These are phyloP conservation scores for Tipula unca DNA, from an alignment of 2,888 invertebrate genomes.

Conservation along the genomic window DNA sequence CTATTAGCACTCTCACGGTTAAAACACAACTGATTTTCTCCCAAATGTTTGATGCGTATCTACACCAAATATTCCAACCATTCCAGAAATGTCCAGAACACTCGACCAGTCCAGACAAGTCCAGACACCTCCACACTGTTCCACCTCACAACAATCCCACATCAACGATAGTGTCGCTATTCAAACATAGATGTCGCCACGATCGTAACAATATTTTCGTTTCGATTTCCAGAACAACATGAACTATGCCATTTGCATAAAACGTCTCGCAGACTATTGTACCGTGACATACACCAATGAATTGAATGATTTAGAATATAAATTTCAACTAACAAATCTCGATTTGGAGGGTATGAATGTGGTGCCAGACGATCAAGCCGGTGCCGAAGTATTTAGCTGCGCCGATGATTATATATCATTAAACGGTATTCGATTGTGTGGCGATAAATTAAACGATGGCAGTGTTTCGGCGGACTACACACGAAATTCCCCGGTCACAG, in stretches of 20 bases:
- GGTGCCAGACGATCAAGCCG: constrained; percentile 60
- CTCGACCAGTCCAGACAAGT: too few relatives aligned
- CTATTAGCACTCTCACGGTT: too few relatives aligned
- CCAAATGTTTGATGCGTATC: too few relatives aligned
- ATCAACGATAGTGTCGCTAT: too few relatives aligned
- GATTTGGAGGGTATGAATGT: constrained; percentile 55
- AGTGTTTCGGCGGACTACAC: constrained; percentile 52
- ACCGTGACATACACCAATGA: constrained; percentile 52
- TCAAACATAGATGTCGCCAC: too few relatives aligned
- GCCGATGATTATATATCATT: constrained; percentile 65
- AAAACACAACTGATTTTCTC: too few relatives aligned
- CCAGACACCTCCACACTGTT: too few relatives aligned
- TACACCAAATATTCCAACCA: too few relatives aligned
- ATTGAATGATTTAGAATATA: constrained; percentile 44
- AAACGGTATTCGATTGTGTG: constrained; percentile 62
- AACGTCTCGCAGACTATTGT: constrained; percentile 53
- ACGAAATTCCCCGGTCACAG: constrained; percentile 60
- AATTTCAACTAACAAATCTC: constrained; percentile 59
- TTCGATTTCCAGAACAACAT: constrained; percentile 55
- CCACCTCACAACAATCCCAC: too few relatives aligned
- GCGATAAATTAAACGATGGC: constrained; percentile 65
- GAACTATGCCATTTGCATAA: constrained; percentile 67
- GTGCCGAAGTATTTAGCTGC: constrained; percentile 65
- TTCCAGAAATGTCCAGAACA: too few relatives aligned
- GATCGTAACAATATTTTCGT: too few relatives aligned